Base-by-base conservation (phyloP, 2,888 invertebrate species). In the Lomographa bimaculata region DNA sequence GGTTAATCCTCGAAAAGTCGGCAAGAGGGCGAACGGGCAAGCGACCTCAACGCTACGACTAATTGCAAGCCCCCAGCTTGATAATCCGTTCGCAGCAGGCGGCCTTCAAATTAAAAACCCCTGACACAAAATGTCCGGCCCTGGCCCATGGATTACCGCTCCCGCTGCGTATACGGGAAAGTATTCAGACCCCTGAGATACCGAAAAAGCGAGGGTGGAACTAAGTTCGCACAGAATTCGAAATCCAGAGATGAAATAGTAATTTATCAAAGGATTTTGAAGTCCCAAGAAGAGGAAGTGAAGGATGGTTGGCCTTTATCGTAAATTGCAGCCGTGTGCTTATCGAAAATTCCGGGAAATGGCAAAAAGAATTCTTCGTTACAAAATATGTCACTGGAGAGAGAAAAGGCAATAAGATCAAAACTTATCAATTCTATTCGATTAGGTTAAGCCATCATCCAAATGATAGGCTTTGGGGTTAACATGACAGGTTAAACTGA, bases 231-330 rank as follows among this genome's bases (percentile, higher is more conserved):
- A 62, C 75, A 71, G 77, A 78, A 71, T 71, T 67, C 74, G 60
- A 76, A 83, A 83, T 78, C 79, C 81, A 60, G 63, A 83, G 79
- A 85, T 84, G 82, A 84, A 86, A 86, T 78, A 82, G 86, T 89
- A 82, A 87, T 89, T 85, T 86, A 87, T 87, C 85, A 86, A 81
- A 81, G 83, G 86, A 83, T 87, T 87, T 81, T 72, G 76, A 71
- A 58, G 70, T 72, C 69, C 69, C 77, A 66, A 79, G 72, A 61
- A 80, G 68, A 71, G 73, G 71, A 76, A 74, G 72, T 74, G 79
- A 78, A 71, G 63, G 76, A 78, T 75, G 73, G 70, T 57, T 64
- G 64, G 41, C 64, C 64, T 74, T 80, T 82, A 82, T 80, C 81
- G 71, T 56, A 62, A 68, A 70, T 67, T 68, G 76, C 79, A 77